phyloP scores from a whole-genome alignment of 2,113 vertebrate genomes.

The Thamnaconus septentrionalis region DNA sequence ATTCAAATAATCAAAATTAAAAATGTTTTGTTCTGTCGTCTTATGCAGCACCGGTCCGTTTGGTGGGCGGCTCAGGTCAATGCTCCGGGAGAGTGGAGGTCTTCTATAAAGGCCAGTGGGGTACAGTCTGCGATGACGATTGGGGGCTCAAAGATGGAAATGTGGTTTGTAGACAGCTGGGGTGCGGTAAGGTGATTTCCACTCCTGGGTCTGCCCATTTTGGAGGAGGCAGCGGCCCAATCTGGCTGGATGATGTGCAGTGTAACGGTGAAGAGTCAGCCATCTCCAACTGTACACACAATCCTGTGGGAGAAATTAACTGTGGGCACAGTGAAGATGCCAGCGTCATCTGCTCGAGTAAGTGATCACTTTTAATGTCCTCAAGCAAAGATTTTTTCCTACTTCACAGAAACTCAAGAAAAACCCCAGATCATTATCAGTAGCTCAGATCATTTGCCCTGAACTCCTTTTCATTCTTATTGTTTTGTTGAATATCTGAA shows the following conservation, averaged over 20 bases:
- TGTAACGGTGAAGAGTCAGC: constrained; percentile 55
- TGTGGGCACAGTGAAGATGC: constrained; percentile 69
- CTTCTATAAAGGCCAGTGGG: constrained; percentile 57
- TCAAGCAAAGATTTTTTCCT: too few species aligned
- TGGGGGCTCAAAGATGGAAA: constrained; percentile 39
- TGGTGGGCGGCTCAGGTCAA: constrained; percentile 19
- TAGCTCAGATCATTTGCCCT: too few species aligned
- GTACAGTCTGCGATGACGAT: constrained; percentile 67
- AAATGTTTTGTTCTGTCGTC: too few species aligned
- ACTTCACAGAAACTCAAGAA: too few species aligned
- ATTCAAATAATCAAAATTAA: too few species aligned
- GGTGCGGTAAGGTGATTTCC: constrained; percentile 55
- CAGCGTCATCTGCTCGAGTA: constrained; percentile 67
- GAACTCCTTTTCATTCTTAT: too few species aligned
- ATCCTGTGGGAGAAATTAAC: constrained; percentile 47
- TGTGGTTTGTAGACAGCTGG: constrained; percentile 63
- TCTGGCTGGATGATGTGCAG: constrained; percentile 67
- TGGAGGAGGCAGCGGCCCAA: constrained; percentile 58
- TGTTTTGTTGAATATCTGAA: too few species aligned
- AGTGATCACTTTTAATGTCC: not conserved
- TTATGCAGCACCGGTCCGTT: constrained; percentile 38
- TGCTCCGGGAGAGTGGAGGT: constrained; percentile 64
- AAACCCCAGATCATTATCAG: too few species aligned
- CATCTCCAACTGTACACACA: constrained; percentile 55
- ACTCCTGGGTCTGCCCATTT: constrained; percentile 48